phyloP scores from a whole-genome alignment of 2,888 invertebrate genomes.

The Eueremaeus valkanovi region DNA sequence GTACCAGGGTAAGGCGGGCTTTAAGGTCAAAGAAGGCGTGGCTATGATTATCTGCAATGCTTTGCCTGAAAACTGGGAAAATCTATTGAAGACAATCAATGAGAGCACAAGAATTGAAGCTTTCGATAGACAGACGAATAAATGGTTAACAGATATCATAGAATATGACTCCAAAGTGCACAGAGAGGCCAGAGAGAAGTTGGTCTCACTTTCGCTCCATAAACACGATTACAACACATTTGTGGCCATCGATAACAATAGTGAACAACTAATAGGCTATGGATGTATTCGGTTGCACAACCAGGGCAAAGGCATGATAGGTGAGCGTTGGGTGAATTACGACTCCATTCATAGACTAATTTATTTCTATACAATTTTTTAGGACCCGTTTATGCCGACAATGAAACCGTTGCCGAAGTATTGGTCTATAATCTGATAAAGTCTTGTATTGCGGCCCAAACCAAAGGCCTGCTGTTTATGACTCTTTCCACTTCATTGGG shows the following conservation, averaged over 20 bases:
- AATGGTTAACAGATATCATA: conserved; percentile 27
- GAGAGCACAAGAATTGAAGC: not conserved
- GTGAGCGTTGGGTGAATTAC: too few species aligned
- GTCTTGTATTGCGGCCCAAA: not conserved
- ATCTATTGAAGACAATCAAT: conserved; percentile 6
- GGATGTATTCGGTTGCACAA: conserved; percentile 34
- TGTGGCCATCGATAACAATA: conserved; percentile 18
- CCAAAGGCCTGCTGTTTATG: conserved; percentile 18
- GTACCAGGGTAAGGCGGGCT: conserved; percentile 37
- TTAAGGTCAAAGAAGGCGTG: conserved; percentile 3
- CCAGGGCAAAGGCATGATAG: conserved; percentile 30
- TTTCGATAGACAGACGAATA: not conserved
- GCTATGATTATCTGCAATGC: conserved; percentile 32
- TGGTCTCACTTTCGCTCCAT: conserved; percentile 5
- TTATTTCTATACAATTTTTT: too few species aligned
- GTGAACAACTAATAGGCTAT: conserved; percentile 16
- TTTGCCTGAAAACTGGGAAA: conserved; percentile 2
- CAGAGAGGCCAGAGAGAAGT: conserved; percentile 5
- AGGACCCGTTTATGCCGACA: conserved; percentile 37
- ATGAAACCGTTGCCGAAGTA: conserved; percentile 27
- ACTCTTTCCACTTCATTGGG: conserved; percentile 4
- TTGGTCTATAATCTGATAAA: conserved; percentile 31
- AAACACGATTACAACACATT: conserved; percentile 32
- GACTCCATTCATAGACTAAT: too few species aligned
- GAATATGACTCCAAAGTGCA: conserved; percentile 38